A percentile compares a stretch with the other conserved stretches of the same genome.
phyloP scores from a whole-genome alignment of 1,140 invertebrate species.

The Apis mellifera region DNA sequence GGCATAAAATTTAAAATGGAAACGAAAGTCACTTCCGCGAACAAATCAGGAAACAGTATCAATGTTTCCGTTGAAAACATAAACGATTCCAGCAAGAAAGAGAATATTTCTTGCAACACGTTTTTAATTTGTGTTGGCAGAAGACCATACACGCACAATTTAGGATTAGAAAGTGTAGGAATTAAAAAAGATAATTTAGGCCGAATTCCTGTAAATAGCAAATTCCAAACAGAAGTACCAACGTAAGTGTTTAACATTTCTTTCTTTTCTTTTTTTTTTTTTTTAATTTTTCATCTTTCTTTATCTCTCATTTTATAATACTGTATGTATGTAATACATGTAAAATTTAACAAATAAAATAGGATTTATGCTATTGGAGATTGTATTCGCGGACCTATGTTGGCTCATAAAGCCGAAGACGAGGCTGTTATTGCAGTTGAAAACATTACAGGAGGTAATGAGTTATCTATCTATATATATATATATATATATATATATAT shows the following conservation, averaged over 20 bases:
- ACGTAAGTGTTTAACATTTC: conserved; percentile 84
- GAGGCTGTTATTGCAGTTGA: conserved; percentile 99
- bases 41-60: conserved; percentile 86
- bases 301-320: too few relatives aligned
- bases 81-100: conserved; percentile 94
- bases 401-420: conserved; percentile 99
- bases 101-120: conserved; percentile 94
- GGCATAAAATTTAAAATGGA: conserved; percentile 97
- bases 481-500: too few relatives aligned
- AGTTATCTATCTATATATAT: too few relatives aligned
- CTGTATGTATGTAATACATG: neutral
- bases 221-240: conserved; percentile 98
- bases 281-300: neutral
- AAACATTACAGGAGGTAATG: conserved; percentile 91
- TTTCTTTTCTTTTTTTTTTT: neutral
- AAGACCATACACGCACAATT: conserved; percentile 94
- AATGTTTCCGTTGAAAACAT: conserved; percentile 93
- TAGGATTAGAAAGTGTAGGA: conserved; percentile 96
- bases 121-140: conserved; percentile 97
- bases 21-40: conserved; percentile 96
- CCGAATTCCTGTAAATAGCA: conserved; percentile 96
- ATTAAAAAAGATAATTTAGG: conserved; percentile 96
- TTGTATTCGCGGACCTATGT: conserved; percentile 99
- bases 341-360: neutral
- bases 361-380: conserved; percentile 99